phyloP scores from a whole-genome alignment of 2,797 vertebrate genomes.

The Anguilla marmorata region DNA sequence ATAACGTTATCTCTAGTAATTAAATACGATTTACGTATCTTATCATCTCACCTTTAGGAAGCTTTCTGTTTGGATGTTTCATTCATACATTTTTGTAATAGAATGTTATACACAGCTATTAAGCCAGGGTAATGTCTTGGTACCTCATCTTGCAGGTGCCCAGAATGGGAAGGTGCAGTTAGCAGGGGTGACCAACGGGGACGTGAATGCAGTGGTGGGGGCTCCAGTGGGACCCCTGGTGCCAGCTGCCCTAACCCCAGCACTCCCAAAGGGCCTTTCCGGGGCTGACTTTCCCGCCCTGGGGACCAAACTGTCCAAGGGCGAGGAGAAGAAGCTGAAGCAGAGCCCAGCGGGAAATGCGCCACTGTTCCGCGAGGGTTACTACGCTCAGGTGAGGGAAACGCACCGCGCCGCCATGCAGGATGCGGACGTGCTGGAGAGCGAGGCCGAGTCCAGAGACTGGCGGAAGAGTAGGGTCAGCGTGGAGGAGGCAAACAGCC shows the following conservation, averaged over 20 bases:
- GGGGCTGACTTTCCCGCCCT: conserved; percentile 61
- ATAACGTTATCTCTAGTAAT: background rate
- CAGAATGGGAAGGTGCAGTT: conserved; percentile 5
- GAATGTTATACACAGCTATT: background rate
- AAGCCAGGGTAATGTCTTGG: background rate
- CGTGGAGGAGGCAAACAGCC: conserved; percentile 54
- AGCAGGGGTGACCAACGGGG: background rate
- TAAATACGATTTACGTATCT: background rate
- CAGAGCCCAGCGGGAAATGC: conserved; percentile 1
- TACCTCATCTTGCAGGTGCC: conserved; percentile 34
- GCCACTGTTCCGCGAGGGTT: conserved; percentile 56
- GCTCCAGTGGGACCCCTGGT: conserved; percentile 30
- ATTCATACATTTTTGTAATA: background rate
- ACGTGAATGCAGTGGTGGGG: background rate
- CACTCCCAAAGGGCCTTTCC: background rate
- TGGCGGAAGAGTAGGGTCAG: conserved; percentile 42
- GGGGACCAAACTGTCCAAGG: conserved; percentile 44
- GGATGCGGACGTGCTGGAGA: conserved; percentile 57
- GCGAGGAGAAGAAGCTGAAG: conserved; percentile 50
- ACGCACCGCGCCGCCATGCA: conserved; percentile 64
- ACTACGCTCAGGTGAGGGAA: conserved; percentile 67
- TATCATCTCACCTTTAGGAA: background rate
- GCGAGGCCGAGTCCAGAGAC: conserved; percentile 11
- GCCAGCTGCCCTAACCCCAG: conserved; percentile 11
- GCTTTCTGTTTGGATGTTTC: background rate